A percentile compares a stretch with the other conserved stretches of the same genome.
phyloP scores from a whole-genome alignment of 2,113 vertebrate species.

The Collichthys lucidus region DNA sequence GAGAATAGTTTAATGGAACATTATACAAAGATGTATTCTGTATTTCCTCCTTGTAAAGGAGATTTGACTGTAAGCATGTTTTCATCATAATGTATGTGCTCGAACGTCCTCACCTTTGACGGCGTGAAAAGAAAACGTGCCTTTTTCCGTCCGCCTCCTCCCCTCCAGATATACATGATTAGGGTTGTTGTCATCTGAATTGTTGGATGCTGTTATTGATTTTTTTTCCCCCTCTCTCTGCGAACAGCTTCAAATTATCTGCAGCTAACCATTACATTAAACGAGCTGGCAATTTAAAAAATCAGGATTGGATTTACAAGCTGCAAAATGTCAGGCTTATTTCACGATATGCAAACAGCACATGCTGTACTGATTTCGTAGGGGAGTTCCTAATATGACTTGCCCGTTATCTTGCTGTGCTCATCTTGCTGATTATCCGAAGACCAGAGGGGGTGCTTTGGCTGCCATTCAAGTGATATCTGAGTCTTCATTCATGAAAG shows the following conservation, averaged over 20 bases:
- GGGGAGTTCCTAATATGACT: constrained; percentile 1
- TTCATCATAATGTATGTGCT: neutral
- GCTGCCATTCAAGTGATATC: constrained; percentile 7
- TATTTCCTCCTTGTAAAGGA: neutral
- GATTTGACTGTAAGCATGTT: neutral
- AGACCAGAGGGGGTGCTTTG: neutral
- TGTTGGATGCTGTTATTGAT: constrained; percentile 42
- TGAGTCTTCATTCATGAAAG: constrained; percentile 18
- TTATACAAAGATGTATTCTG: constrained; percentile 4
- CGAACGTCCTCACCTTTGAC: neutral
- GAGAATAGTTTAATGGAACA: constrained; percentile 6
- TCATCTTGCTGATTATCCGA: constrained; percentile 38
- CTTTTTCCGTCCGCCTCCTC: constrained; percentile 7
- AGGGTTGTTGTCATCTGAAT: constrained; percentile 37
- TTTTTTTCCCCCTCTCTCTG: neutral
- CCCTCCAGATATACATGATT: constrained; percentile 42
- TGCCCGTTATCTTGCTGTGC: constrained; percentile 22
- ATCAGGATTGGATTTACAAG: constrained; percentile 56
- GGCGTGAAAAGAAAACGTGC: neutral
- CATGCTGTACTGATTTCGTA: constrained; percentile 16
- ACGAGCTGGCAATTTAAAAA: constrained; percentile 64
- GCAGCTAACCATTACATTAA: constrained; percentile 54
- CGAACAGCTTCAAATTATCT: constrained; percentile 36
- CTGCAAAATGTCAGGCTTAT: constrained; percentile 55
- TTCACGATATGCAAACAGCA: constrained; percentile 44